Percentiles rank a stretch among this genome's conserved stretches.
Conservation (phyloP, 2,113 vertebrate genomes). For the Campylomormyrus numenius region DNA sequence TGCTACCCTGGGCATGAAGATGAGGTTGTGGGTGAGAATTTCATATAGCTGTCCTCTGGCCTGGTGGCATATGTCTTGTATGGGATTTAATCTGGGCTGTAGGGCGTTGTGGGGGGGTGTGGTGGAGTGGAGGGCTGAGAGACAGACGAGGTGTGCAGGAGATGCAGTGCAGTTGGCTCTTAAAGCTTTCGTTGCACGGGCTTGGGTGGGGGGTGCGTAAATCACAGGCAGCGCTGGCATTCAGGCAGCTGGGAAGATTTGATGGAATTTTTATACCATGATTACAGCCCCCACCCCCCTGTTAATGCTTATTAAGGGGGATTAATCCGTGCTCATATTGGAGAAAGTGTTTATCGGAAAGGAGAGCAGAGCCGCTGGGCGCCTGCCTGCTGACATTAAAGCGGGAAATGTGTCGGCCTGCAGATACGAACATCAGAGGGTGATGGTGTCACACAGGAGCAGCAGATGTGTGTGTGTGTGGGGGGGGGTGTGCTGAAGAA, state of each 20-base stretch:
- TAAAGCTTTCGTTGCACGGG: slow-evolving; percentile 49
- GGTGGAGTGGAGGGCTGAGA: not conserved
- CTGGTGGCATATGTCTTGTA: not conserved
- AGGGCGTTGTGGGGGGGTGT: not conserved
- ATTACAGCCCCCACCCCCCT: slow-evolving; percentile 61
- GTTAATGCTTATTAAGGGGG: slow-evolving; percentile 81
- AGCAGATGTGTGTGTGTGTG: not conserved
- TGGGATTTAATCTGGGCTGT: not conserved
- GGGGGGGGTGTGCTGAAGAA: not conserved
- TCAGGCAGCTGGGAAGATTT: slow-evolving; percentile 62
- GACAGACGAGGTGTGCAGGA: slow-evolving; percentile 45
- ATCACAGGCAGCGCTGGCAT: slow-evolving; percentile 52
- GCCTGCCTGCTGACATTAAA: slow-evolving; percentile 66
- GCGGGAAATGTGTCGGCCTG: slow-evolving; percentile 74
- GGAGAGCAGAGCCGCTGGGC: slow-evolving; percentile 51
- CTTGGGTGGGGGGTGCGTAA: slow-evolving; percentile 42
- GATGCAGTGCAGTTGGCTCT: slow-evolving; percentile 42
- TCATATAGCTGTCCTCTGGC: not conserved
- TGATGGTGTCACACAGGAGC: slow-evolving; percentile 3
- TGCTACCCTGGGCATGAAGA: not conserved
- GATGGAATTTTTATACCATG: slow-evolving; percentile 75
- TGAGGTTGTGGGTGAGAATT: not conserved
- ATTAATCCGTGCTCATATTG: slow-evolving; percentile 80
- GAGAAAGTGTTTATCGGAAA: slow-evolving; percentile 71
- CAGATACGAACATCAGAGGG: slow-evolving; percentile 68